phyloP scores from a whole-genome alignment of 2,888 invertebrate species.

The Noctuana brunneofusca region DNA sequence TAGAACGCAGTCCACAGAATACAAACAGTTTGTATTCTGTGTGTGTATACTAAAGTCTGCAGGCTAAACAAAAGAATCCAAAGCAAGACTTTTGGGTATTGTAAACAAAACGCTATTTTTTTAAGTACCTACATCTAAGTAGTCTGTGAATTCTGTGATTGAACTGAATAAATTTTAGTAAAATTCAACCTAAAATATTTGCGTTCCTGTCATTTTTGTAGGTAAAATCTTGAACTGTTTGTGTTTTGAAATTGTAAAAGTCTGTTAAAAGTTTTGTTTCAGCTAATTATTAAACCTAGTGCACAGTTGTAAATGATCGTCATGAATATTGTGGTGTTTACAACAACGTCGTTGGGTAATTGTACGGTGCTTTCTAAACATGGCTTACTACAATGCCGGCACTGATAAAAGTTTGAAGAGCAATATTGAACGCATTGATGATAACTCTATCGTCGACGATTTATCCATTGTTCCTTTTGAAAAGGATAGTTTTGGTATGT shows the following conservation, averaged over 20 bases:
- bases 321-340: conserved; percentile 71
- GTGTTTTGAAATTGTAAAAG: not conserved
- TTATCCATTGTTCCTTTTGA: conserved; percentile 93
- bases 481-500: conserved; percentile 94
- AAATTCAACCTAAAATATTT: too few relatives aligned
- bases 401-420: conserved; percentile 53
- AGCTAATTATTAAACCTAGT: not conserved
- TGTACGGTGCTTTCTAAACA: conserved; percentile 58
- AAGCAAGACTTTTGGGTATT: too few relatives aligned
- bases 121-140: too few relatives aligned
- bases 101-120: too few relatives aligned
- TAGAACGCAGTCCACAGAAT: too few relatives aligned
- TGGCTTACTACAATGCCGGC: conserved; percentile 68
- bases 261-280: not conserved
- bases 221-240: not conserved
- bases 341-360: conserved; percentile 51
- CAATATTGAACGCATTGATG: conserved; percentile 52
- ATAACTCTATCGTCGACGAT: conserved; percentile 79
- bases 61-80: too few relatives aligned
- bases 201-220: not conserved
- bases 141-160: too few relatives aligned
- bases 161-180: too few relatives aligned
- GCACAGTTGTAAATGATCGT: conserved; percentile 42
- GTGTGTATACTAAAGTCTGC: too few relatives aligned
- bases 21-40: too few relatives aligned